Conservation (phyloP, 2,888 invertebrate species). For the Drosophila mimetica region DNA sequence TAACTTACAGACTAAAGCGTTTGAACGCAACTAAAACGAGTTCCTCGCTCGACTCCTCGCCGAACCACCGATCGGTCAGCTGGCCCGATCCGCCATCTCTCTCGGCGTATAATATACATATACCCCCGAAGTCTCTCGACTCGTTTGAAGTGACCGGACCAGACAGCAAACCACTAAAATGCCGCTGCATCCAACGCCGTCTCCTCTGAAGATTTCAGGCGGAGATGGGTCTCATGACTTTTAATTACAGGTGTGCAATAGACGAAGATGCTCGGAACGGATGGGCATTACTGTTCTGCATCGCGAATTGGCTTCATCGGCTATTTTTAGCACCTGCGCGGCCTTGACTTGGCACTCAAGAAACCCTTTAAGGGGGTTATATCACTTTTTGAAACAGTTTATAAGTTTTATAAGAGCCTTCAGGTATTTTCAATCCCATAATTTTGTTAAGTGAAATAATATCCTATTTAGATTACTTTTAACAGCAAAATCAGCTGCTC, state of each 20-base stretch:
- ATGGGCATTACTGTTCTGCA: constrained; percentile 4
- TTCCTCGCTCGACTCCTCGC: constrained; percentile 67
- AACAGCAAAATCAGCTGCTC: background rate
- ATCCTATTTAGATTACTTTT: background rate
- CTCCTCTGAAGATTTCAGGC: constrained; percentile 1
- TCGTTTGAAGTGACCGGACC: constrained; percentile 23
- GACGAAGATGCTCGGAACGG: constrained; percentile 26
- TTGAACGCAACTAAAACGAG: constrained; percentile 78
- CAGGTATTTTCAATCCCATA: background rate
- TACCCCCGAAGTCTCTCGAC: constrained; percentile 14
- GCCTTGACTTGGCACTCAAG: constrained; percentile 16
- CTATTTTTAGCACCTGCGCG: constrained; percentile 17
- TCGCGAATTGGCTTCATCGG: constrained; percentile 11
- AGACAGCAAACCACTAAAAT: background rate
- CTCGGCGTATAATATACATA: background rate
- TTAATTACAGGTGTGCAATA: constrained; percentile 49
- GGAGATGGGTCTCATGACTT: constrained; percentile 19
- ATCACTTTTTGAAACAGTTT: background rate
- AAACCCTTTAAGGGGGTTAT: background rate
- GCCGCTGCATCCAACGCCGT: constrained; percentile 19
- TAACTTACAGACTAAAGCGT: constrained; percentile 80
- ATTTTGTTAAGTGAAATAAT: background rate
- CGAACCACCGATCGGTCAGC: constrained; percentile 41
- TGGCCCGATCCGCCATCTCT: constrained; percentile 18
- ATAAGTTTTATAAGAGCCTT: background rate